A percentile compares a stretch with the other conserved stretches of the same genome.
Evolutionary conservation across 2,888 invertebrate genomes (phyloP).

Genomic region (Cyclophora albipunctata): DNA sequence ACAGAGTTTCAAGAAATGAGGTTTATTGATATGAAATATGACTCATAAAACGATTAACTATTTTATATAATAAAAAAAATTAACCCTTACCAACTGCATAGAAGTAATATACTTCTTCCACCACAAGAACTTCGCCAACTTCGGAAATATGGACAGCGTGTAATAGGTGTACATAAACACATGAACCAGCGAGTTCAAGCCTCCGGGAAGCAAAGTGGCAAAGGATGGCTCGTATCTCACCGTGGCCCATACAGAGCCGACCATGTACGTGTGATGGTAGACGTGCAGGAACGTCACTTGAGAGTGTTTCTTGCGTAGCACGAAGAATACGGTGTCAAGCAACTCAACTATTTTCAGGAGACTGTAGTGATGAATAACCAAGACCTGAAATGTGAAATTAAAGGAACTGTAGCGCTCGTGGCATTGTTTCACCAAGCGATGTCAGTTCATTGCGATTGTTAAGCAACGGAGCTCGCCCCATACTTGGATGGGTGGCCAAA

Average conservation of each 20-base stretch:
- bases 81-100: conserved; percentile 1
- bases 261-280: conserved; percentile 86
- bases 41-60: too few relatives aligned
- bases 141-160: conserved; percentile 3
- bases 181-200: conserved; percentile 4
- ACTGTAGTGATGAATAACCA: conserved; percentile 77
- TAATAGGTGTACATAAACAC: conserved; percentile 9
- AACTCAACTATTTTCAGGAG: conserved; percentile 82
- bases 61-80: too few relatives aligned
- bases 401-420: not conserved
- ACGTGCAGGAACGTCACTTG: conserved; percentile 91
- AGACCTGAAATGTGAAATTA: conserved; percentile 29
- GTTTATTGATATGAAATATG: too few relatives aligned
- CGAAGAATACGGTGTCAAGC: conserved; percentile 87
- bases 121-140: conserved; percentile 6
- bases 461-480: too few relatives aligned
- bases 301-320: conserved; percentile 82
- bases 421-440: too few relatives aligned
- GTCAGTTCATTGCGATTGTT: too few relatives aligned
- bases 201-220: conserved; percentile 1
- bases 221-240: conserved; percentile 4
- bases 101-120: conserved; percentile 10
- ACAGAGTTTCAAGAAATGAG: too few relatives aligned
- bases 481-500: too few relatives aligned
- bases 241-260: conserved; percentile 22